Evolutionary conservation across 2,888 invertebrate species (phyloP), one percentile per base, ranked within the genome.

Genomic region (Lypha dubia): DNA sequence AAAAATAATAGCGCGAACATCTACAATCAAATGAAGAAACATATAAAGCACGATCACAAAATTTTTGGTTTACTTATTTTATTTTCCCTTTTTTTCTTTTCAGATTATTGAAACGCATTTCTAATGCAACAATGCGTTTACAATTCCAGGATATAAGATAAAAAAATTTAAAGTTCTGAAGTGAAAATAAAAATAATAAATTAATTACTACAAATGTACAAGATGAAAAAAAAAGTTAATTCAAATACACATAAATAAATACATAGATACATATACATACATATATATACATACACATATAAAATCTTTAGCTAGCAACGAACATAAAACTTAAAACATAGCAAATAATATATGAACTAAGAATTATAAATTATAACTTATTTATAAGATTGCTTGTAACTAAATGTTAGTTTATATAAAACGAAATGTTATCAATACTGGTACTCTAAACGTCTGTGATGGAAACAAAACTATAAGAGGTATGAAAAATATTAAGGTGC

Each of bases 71-170:
- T 11, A 60, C 5, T 11, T 46, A 9, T 8, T 13, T 44, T 32
- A 17, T 20, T 41, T 60, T 24, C 5, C n/a, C n/a, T n/a, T 17
- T 24, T 63, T 17, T 70, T 79, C 35, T 74, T 89, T 88, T 9
- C 89, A 89, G 89, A 87, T 89, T 87, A 89, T 89, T 76, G 89
- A 89, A 87, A 89, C 89, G 86, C 89, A 89, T 89, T 89, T 89
- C 87, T 89, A 90, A 51, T 53, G 28, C n/a, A 60, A 62, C 46
- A 80, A 67, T 68, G 79, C 77, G 62, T 63, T 51, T 46, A 17
- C 24, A 32, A n/a, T 9, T 8, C 24, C 15, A 28, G 35, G 28
- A 60, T 51, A 73, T 22, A 41, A n/a, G 8, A 35, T 3, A 58
- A 15, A n/a, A 1, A 58, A 58, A 17, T 58, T 9, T 17, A n/a